Conservation (phyloP, 2,797 vertebrate genomes). For the Acipenser transmontanus region DNA sequence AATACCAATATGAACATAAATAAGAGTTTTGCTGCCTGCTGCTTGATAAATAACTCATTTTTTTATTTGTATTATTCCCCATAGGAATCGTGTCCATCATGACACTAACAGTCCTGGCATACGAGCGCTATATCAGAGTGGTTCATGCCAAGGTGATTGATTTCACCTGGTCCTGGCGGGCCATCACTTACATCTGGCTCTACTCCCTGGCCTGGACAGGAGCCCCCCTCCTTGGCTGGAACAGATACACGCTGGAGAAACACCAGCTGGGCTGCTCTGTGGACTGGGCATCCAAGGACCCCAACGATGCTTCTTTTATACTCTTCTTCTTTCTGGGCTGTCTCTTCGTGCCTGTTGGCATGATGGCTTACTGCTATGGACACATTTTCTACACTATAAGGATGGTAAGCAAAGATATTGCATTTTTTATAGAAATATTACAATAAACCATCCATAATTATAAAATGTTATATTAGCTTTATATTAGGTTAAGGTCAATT, state of each 20-base stretch:
- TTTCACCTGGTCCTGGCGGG: constrained; percentile 83
- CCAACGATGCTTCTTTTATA: constrained; percentile 79
- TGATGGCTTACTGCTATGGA: constrained; percentile 87
- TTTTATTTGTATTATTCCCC: constrained; percentile 22
- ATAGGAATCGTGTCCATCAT: constrained; percentile 86
- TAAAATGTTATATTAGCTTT: too few species aligned
- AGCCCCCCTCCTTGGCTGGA: constrained; percentile 86
- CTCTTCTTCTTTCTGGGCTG: constrained; percentile 85
- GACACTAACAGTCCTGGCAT: constrained; percentile 80
- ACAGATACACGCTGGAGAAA: constrained; percentile 82
- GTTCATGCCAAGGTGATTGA: constrained; percentile 83
- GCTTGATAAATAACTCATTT: constrained; percentile 12
- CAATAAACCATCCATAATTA: too few species aligned
- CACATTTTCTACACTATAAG: constrained; percentile 82
- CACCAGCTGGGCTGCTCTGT: constrained; percentile 81
- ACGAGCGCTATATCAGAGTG: constrained; percentile 83
- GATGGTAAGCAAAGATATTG: constrained; percentile 68
- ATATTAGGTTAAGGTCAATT: too few species aligned
- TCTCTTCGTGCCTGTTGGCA: constrained; percentile 74
- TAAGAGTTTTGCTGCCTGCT: not conserved
- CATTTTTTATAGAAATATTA: not conserved
- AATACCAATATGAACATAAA: too few species aligned
- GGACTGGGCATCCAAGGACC: constrained; percentile 82
- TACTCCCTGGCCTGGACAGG: constrained; percentile 86
- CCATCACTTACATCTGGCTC: constrained; percentile 84